Evolutionary conservation across 1,140 invertebrate genomes (phyloP), one percentile per base, ranked within the genome.

Genomic region (Megathymus violae): DNA sequence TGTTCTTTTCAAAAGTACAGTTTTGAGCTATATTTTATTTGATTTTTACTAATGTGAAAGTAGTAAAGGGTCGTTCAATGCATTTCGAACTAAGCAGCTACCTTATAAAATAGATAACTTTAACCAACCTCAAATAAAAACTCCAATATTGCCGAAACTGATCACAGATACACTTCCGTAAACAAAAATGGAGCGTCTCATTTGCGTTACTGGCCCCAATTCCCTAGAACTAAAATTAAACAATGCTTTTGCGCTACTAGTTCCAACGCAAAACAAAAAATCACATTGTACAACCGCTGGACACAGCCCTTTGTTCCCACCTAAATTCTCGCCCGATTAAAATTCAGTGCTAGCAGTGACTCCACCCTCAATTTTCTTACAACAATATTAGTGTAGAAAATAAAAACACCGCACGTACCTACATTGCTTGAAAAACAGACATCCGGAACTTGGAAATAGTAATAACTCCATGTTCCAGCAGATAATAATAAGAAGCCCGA

Each of bases 321-420:
- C 62, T 65, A 19, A 16, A 69, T 76, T 68, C 72, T 64, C 71
- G 67, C 68, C 72, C 78, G 75, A 86, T 89, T 89, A 86, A 78
- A 81, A 89, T 89, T 89, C 86, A 78, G 73, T 69, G 64, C 74
- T 75, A 71, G 73, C 74, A 15, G 25, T 46, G 68, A 79, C 68
- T 80, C 52, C 67, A 67, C 81, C 80, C 83, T 84, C 73, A 66
- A 74, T 79, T 76, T 85, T 85, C 81, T 80, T 77, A 78, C 78
- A 80, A 88, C 80, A 88, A 85, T 82, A 80, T 76, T 67, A 64
- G 58, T 54, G 65, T 72, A 79, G 76, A 79, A 85, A 88, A 86
- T 86, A 88, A 89, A 89, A 89, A 74, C 82, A 71, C 66, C 73
- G 76, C 84, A 82, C 83, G 86, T n/a, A n/a, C n/a, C n/a, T 89